phyloP scores from a whole-genome alignment of 1,140 invertebrate species.

The Delia radicum region DNA sequence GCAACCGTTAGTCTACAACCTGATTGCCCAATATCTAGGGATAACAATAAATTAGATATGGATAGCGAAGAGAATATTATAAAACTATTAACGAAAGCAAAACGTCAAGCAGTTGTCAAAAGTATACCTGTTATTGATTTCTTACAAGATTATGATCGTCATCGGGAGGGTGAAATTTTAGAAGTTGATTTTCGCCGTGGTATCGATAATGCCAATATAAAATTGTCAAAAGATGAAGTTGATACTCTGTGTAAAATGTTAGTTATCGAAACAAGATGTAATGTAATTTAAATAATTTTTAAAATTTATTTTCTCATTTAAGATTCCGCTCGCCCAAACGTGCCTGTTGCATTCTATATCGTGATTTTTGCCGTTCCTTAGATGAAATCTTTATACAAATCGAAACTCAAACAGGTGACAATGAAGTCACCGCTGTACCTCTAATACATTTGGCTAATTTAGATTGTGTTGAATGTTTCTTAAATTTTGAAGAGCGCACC shows the following conservation, averaged over 20 bases:
- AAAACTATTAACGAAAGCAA: conserved; percentile 69
- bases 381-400: conserved; percentile 69
- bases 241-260: conserved; percentile 39
- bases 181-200: conserved; percentile 66
- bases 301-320: background rate
- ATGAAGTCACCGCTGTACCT: conserved; percentile 59
- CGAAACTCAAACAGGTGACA: conserved; percentile 62
- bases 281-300: background rate
- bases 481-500: conserved; percentile 69
- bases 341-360: conserved; percentile 63
- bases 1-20: conserved; percentile 33
- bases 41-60: conserved; percentile 30
- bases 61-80: conserved; percentile 63
- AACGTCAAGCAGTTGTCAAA: conserved; percentile 67
- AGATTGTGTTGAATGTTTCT: conserved; percentile 63
- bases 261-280: background rate
- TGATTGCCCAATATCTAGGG: conserved; percentile 33
- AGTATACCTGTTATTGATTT: conserved; percentile 66
- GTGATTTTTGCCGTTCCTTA: conserved; percentile 63
- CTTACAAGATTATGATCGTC: conserved; percentile 63
- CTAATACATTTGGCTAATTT: conserved; percentile 64
- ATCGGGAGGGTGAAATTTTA: conserved; percentile 62
- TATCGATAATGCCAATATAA: conserved; percentile 62
- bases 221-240: conserved; percentile 56
- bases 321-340: conserved; percentile 64